Base-by-base conservation (phyloP, 2,797 vertebrate genomes). In the Cirrhinus mrigala region DNA sequence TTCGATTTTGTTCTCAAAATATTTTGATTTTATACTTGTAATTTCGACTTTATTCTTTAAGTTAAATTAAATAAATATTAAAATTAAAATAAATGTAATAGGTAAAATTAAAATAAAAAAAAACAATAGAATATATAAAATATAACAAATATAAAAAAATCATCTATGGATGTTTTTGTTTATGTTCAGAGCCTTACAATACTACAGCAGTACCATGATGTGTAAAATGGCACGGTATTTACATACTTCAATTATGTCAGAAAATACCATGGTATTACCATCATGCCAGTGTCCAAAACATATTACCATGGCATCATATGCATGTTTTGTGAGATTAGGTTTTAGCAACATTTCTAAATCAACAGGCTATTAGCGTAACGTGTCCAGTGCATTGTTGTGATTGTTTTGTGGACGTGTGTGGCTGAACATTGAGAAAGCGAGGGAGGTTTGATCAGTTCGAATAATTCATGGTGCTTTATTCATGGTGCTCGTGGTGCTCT, bases 401-500 rank as follows among this genome's bases (percentile, higher is more conserved):
- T 70, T 22, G 4, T 58, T 62, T 44, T 50, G 18, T 83, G 74
- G 22, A 68, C 44, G 16, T 24, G n/a, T 33, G 80, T 50, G 33
- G 27, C 33, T 40, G n/a, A 66, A 48, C 48, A 69, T 14, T 37
- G 33, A 78, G 69, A 68, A 85, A 68, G 37, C 48, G 18, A 12
- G 60, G 68, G 88, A 82, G 60, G 85, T 81, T 82, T 91, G 91
- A 94, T 94, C 92, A 93, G 91, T 89, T 76, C 84, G 90, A 94
- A 94, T 94, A 94, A 94, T 94, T 94, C 90, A 94, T 94, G 86
- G 82, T 86, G 88, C 4, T 82, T 74, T 82, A 76, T 78, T 24
- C 7, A 80, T 90, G 86, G 66, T 82, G 91, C 90, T 87, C 54
- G 89, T 89, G 84, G 84, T 85, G 50, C 87, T 85, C 81, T 85